Evolutionary conservation across 2,888 invertebrate genomes (phyloP).

Genomic region (Sipha maydis): DNA sequence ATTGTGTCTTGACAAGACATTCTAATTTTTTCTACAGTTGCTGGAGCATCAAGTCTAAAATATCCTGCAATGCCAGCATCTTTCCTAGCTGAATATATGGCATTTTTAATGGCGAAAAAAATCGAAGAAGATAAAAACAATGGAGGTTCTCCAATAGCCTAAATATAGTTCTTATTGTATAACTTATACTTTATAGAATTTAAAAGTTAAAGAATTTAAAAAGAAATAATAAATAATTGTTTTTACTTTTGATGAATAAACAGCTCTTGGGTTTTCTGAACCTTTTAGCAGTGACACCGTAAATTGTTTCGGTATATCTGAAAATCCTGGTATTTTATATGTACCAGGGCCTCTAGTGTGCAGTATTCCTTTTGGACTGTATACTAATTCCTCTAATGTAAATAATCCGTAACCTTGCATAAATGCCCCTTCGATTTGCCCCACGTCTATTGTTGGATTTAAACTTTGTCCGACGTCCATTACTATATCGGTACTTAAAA

Average conservation of each 20-base stretch:
- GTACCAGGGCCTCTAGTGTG: slow-evolving; percentile 90
- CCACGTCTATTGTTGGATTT: slow-evolving; percentile 96
- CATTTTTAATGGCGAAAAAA: slow-evolving; percentile 90
- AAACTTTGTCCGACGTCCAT: slow-evolving; percentile 96
- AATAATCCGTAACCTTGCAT: slow-evolving; percentile 71
- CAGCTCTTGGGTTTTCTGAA: slow-evolving; percentile 88
- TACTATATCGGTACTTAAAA: slow-evolving; percentile 89
- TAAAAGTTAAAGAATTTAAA: background rate
- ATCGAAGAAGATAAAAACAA: slow-evolving; percentile 87
- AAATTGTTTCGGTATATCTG: slow-evolving; percentile 90
- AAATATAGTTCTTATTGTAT: slow-evolving; percentile 65
- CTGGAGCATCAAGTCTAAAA: slow-evolving; percentile 83
- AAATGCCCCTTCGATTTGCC: slow-evolving; percentile 95
- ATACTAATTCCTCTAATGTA: slow-evolving; percentile 88
- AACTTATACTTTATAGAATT: background rate
- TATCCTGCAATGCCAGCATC: slow-evolving; percentile 74
- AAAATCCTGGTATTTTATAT: slow-evolving; percentile 80
- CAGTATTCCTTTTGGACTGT: slow-evolving; percentile 83
- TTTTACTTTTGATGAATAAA: slow-evolving; percentile 92
- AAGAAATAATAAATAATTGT: background rate
- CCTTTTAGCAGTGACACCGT: slow-evolving; percentile 92
- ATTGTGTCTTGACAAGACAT: slow-evolving; percentile 90
- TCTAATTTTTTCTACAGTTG: slow-evolving; percentile 87
- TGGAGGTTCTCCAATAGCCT: slow-evolving; percentile 97
- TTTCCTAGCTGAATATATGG: slow-evolving; percentile 80